Conservation (phyloP, 2,888 invertebrate genomes). For the Tinea semifulvella region DNA sequence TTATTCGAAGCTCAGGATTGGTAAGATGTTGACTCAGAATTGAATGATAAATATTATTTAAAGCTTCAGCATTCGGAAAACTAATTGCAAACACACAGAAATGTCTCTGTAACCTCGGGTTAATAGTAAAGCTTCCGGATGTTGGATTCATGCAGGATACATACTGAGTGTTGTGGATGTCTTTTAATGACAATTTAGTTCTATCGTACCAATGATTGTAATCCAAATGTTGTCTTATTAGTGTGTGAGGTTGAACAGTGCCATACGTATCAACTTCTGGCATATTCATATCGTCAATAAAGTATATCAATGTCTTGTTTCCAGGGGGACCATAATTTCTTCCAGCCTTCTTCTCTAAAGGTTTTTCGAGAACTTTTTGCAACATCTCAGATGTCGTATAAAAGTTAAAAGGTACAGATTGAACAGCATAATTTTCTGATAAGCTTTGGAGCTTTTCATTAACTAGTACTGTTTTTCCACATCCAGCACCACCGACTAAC, state of each 20-base stretch:
- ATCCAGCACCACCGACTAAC: slow-evolving; percentile 93
- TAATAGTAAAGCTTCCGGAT: slow-evolving; percentile 96
- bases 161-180: slow-evolving; percentile 96
- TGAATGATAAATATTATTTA: slow-evolving; percentile 87
- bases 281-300: slow-evolving; percentile 98
- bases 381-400: slow-evolving; percentile 95
- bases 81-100: slow-evolving; percentile 90
- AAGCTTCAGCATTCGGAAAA: slow-evolving; percentile 82
- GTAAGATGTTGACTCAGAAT: slow-evolving; percentile 87
- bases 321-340: slow-evolving; percentile 96
- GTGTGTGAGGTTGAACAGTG: slow-evolving; percentile 95
- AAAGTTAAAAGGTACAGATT: slow-evolving; percentile 95
- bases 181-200: slow-evolving; percentile 86
- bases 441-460: slow-evolving; percentile 77
- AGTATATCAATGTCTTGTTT: slow-evolving; percentile 91
- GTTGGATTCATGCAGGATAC: slow-evolving; percentile 98
- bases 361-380: slow-evolving; percentile 92
- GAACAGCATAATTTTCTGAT: slow-evolving; percentile 86
- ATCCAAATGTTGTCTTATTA: slow-evolving; percentile 95
- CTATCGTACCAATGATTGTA: slow-evolving; percentile 94
- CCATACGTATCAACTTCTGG: slow-evolving; percentile 91
- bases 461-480: slow-evolving; percentile 90
- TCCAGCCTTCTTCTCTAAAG: slow-evolving; percentile 95
- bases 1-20: slow-evolving; percentile 84
- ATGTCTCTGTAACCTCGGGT: slow-evolving; percentile 90